These are phyloP conservation scores for Protonemura montana DNA, from an alignment of 2,888 invertebrate genomes.

Conservation along the genomic window DNA sequence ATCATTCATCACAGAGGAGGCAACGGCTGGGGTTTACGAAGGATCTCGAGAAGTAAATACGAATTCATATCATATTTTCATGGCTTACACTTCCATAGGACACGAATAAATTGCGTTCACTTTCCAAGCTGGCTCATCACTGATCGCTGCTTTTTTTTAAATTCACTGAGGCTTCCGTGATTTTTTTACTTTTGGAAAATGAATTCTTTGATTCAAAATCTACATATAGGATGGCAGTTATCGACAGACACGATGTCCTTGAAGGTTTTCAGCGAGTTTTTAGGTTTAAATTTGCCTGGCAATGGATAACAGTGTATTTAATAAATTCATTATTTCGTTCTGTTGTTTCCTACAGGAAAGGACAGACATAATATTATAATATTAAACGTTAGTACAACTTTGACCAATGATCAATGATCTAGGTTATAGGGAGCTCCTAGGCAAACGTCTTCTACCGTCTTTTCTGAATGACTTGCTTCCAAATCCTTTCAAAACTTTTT, in stretches of 20 bases:
- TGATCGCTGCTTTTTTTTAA: not conserved
- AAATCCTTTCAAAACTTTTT: conserved; percentile 36
- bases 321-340: conserved; percentile 27
- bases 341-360: not conserved
- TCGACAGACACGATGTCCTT: too few relatives aligned
- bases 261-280: too few relatives aligned
- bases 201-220: too few relatives aligned
- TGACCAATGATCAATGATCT: not conserved
- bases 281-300: too few relatives aligned
- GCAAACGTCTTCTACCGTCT: not conserved
- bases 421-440: not conserved
- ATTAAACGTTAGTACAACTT: too few relatives aligned
- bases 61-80: conserved; percentile 38
- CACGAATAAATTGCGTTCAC: conserved; percentile 28
- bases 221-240: too few relatives aligned
- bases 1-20: conserved; percentile 25
- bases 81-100: conserved; percentile 2
- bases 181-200: not conserved
- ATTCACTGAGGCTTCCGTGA: too few relatives aligned
- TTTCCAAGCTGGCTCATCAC: not conserved
- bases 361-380: not conserved
- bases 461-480: conserved; percentile 37
- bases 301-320: too few relatives aligned
- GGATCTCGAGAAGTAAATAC: conserved; percentile 24
- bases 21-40: conserved; percentile 3